Base-by-base conservation (phyloP, 2,113 vertebrate genomes). In the Mus spicilegus region DNA sequence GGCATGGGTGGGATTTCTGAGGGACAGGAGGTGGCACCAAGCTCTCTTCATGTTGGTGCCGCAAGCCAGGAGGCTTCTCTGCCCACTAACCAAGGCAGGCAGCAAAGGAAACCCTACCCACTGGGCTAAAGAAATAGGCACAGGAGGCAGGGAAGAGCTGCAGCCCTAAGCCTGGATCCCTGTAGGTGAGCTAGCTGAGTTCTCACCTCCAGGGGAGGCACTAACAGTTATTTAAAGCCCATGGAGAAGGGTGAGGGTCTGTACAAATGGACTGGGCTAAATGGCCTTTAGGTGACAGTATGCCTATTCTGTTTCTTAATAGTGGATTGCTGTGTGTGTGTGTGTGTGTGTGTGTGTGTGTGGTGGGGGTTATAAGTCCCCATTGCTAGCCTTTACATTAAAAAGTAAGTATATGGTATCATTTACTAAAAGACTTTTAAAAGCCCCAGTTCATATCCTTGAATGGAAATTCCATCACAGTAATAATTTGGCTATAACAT, bases 361-460 rank as follows among this genome's bases (percentile, higher is more conserved):
- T 11, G 75, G 24, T 7, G 42, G 5, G n/a, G 14, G 61, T 86
- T 70, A 11, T 63, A 54, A 95, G 92, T 87, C 51, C 94, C 13
- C 91, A 22, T 93, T 90, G 67, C 17, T 75, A 39, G 24, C 36
- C 39, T 92, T 95, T 56, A 56, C 82, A 24, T 93, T 76, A 91
- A 96, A 92, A 92, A 73, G 63, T 82, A 96, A 96, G 69, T 33
- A 7, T 72, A 6, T 42, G 39, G 51, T 65, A 17, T 87, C 33
- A 61, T 80, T 84, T 69, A 7, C n/a, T 26, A 65, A 56, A 72
- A 46, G 56, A 51, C 14, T 63, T 89, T 91, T 87, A 80, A 84
- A 89, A 39, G 46, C 89, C 90, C 36, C 11, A 91, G 10, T 58
- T 73, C 39, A 86, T 75, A 94, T 92, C 56, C 92, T 86, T 77